Percentiles rank a stretch among this genome's conserved stretches.
Evolutionary conservation across 2,888 invertebrate species (phyloP).

Genomic region (Parthenolecanium corni): DNA sequence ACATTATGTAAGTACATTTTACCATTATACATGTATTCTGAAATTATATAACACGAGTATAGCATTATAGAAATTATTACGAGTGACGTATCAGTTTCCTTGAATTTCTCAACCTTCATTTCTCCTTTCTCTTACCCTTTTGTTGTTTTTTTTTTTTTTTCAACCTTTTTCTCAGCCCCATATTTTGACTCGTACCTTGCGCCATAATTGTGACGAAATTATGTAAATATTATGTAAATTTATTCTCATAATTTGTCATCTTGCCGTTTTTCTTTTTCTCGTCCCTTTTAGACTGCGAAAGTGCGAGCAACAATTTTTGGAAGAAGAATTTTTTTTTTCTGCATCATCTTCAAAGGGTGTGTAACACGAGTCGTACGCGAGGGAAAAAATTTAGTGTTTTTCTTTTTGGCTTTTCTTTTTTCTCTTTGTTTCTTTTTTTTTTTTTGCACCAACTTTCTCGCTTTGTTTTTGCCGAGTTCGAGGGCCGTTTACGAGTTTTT

Average conservation of each 20-base stretch:
- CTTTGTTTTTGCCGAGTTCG: too few relatives aligned
- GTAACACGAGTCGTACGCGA: too few relatives aligned
- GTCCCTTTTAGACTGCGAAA: background rate
- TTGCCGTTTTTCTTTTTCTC: background rate
- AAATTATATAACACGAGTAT: conserved; percentile 3
- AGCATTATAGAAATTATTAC: conserved; percentile 15
- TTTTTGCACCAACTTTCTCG: too few relatives aligned
- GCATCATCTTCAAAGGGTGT: too few relatives aligned
- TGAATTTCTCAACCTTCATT: too few relatives aligned
- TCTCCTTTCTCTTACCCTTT: too few relatives aligned
- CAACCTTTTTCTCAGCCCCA: background rate
- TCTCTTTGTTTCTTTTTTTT: too few relatives aligned
- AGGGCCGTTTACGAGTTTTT: too few relatives aligned
- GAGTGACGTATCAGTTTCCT: conserved; percentile 4
- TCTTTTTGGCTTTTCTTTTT: too few relatives aligned
- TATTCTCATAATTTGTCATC: conserved; percentile 27
- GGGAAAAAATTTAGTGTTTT: too few relatives aligned
- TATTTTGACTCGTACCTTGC: background rate
- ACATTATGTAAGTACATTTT: too few relatives aligned
- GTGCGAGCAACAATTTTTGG: conserved; percentile 10
- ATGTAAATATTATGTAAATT: conserved; percentile 25
- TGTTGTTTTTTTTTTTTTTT: background rate
- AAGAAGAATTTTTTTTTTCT: background rate
- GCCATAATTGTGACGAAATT: conserved; percentile 4
- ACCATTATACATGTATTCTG: too few relatives aligned